Base-by-base conservation (phyloP, 1,140 invertebrate genomes). In the Leptinotarsa lineolata region DNA sequence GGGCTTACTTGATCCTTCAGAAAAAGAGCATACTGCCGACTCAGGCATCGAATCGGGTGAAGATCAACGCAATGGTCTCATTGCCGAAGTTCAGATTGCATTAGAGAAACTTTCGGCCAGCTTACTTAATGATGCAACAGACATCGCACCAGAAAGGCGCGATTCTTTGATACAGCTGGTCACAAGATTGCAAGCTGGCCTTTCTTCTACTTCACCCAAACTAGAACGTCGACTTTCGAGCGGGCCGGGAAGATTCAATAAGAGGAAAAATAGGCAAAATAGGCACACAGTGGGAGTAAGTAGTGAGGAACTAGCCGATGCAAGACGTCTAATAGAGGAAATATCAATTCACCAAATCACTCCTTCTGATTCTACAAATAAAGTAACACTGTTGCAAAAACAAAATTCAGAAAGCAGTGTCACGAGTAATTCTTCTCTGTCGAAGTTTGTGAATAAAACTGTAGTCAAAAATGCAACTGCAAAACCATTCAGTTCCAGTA, bases 261-360 rank as follows among this genome's bases (percentile, higher is more conserved):
- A 82, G 3, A 85, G 86, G 22, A 81, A 81, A 76, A 84, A 85
- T 70, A 86, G 89, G 46, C 86, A 87, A 44, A 88, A 89, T 45
- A 86, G 93, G 3, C 92, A 95, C 79, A 95, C 93, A 0, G 92
- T 95, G 4, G 93, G 92, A 18, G 93, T 95, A 2, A 93, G 91
- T 4, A 86, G 88, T 2, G 93, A 94, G 81, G 93, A 95, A 77
- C 83, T 95, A 24, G 92, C 90, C 1, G 88, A 91, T 74, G 93
- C 93, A 1, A 86, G 93, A 60, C 88, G 90, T 68, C 89, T 92
- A 79, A 87, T 94, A 58, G 89, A 93, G 78, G 88, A 92, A 74
- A 89, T 90, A 79, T 85, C 87, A 8, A 80, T 90, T 16, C 68
- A 79, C n/a, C 69, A 79, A 12, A 58, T 80, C 16, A 68, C 72